These are phyloP conservation scores for Rhea pennata DNA, from an alignment of 2,113 vertebrate species.

Conservation along the genomic window DNA sequence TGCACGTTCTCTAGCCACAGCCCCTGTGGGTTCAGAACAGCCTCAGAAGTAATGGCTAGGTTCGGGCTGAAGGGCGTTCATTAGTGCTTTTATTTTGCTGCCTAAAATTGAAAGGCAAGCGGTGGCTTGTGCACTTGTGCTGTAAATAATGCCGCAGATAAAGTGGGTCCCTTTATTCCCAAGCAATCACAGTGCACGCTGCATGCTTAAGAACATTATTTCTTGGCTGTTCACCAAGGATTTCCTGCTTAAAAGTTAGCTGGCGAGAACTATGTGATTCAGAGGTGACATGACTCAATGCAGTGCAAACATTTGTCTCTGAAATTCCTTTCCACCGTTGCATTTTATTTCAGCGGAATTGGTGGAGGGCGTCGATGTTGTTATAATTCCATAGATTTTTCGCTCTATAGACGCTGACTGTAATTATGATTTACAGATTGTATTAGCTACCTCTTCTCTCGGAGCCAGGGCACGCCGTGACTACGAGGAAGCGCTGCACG, in stretches of 20 bases:
- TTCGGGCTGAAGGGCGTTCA: background rate
- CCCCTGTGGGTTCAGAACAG: too few relatives aligned
- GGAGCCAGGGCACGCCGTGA: background rate
- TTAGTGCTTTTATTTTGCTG: background rate
- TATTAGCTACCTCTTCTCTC: background rate
- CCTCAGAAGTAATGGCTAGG: background rate
- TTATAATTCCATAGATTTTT: background rate
- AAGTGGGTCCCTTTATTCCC: background rate
- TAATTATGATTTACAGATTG: background rate
- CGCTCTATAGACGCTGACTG: background rate
- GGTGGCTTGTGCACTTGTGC: background rate
- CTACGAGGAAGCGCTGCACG: background rate
- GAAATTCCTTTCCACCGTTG: background rate
- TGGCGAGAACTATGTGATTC: background rate
- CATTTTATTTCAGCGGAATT: background rate
- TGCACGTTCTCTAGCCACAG: background rate
- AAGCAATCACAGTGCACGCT: fast-evolving
- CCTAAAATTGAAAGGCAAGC: background rate
- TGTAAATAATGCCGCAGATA: background rate
- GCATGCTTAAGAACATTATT: background rate
- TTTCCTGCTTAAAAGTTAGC: background rate
- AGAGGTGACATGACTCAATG: background rate
- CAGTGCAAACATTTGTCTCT: background rate
- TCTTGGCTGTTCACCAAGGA: background rate
- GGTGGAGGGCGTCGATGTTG: background rate